These are phyloP conservation scores for Caiman crocodilus DNA, from an alignment of 2,797 vertebrate species.

Conservation along the genomic window DNA sequence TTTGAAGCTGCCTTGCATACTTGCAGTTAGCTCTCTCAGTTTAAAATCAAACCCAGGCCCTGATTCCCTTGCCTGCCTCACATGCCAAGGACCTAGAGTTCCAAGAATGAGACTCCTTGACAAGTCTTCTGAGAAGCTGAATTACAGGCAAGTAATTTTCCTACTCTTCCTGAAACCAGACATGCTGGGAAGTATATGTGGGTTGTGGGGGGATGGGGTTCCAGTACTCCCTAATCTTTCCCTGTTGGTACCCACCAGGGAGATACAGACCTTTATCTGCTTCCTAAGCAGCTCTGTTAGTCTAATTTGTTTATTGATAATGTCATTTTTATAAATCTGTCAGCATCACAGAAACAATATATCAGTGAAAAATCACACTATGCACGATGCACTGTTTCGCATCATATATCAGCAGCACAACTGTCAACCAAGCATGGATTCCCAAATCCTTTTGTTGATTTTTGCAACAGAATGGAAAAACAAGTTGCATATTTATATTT, in stretches of 20 bases:
- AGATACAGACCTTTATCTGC: neutral
- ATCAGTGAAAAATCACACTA: neutral
- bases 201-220: neutral
- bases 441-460: slow-evolving; percentile 17
- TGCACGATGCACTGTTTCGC: neutral
- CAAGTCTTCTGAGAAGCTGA: neutral
- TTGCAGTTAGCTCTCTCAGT: neutral
- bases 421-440: slow-evolving; percentile 35
- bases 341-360: slow-evolving; percentile 23
- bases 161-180: neutral
- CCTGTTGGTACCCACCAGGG: accelerated
- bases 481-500: slow-evolving; percentile 10
- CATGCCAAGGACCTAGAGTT: accelerated
- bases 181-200: too few species aligned
- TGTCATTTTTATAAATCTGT: slow-evolving; percentile 23
- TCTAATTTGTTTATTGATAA: slow-evolving; percentile 36
- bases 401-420: slow-evolving; percentile 29
- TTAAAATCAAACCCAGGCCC: neutral
- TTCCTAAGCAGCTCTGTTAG: neutral
- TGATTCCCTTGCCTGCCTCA: accelerated
- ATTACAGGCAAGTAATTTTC: neutral
- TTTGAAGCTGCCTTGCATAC: neutral
- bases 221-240: neutral
- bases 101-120: accelerated
- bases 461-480: neutral